Evolutionary conservation across 30 jellyfish, hydroid and myxozoan species (phyloP).

Genomic region (Mastigias papua): DNA sequence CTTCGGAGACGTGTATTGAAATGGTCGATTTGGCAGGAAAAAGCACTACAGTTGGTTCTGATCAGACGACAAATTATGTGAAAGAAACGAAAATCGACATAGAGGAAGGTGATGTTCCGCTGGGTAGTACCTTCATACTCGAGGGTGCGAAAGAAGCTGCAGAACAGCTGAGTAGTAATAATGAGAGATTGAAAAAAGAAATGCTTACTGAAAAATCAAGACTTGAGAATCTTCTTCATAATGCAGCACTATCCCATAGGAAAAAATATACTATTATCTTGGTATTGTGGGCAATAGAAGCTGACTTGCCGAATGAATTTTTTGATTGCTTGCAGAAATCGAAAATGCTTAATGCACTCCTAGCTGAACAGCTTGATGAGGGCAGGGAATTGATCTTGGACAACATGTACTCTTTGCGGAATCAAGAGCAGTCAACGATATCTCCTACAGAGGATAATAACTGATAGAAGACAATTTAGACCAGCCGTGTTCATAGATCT

Average conservation of each 20-base stretch:
- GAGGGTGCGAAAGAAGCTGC: conserved; percentile 40
- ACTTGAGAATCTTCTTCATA: not conserved
- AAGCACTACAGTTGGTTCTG: not conserved
- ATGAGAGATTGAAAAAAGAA: conserved; percentile 6
- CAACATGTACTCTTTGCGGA: conserved; percentile 21
- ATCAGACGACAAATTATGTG: not conserved
- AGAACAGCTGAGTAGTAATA: not conserved
- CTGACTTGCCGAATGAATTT: conserved; percentile 50
- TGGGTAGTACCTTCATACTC: conserved; percentile 12
- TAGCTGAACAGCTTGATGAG: not conserved
- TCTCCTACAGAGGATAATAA: too few species aligned
- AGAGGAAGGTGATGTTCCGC: not conserved
- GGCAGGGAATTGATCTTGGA: conserved; percentile 41
- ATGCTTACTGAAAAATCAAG: conserved; percentile 10
- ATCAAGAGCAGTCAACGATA: not conserved
- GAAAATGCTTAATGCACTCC: not conserved
- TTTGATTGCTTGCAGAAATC: conserved; percentile 34
- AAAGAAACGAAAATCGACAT: not conserved
- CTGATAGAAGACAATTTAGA: too few species aligned
- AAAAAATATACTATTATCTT: conserved; percentile 19
- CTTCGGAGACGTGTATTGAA: not conserved
- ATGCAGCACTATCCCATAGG: not conserved
- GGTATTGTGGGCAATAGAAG: conserved; percentile 63
- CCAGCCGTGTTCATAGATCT: too few species aligned
- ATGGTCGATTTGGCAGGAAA: not conserved